Percentiles rank a stretch among this genome's conserved stretches.
These are phyloP conservation scores for Gavia stellata DNA, from an alignment of 2,113 vertebrate species.

Conservation along the genomic window DNA sequence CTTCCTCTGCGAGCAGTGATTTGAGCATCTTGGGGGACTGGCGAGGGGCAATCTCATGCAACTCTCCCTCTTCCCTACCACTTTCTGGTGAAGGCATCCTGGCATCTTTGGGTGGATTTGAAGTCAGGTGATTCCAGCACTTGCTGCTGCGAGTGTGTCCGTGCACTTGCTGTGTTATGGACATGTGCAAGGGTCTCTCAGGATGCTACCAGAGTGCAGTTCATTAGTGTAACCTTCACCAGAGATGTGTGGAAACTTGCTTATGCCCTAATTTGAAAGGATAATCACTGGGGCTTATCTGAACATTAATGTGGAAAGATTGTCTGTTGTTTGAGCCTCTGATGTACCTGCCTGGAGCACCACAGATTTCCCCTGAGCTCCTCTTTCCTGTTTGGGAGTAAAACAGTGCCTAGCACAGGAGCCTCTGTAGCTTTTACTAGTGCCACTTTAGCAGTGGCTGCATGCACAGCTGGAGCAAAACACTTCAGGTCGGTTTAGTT, in stretches of 20 bases:
- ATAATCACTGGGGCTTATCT: not conserved
- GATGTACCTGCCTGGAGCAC: not conserved
- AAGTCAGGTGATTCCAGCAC: not conserved
- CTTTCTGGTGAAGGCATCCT: not conserved
- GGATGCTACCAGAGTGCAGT: not conserved
- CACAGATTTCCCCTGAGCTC: not conserved
- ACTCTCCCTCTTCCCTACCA: not conserved
- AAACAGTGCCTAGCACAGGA: not conserved
- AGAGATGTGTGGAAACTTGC: not conserved
- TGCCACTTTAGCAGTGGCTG: not conserved
- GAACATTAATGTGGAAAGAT: not conserved
- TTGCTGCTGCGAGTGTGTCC: not conserved
- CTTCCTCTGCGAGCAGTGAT: not conserved
- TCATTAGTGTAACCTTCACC: not conserved
- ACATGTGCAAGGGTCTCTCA: fast-evolving
- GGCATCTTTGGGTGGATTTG: not conserved
- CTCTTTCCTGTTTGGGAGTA: not conserved
- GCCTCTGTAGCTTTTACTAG: not conserved
- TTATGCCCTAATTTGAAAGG: not conserved
- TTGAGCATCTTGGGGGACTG: not conserved
- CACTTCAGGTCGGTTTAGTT: not conserved
- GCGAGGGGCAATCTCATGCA: not conserved
- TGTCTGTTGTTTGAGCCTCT: not conserved
- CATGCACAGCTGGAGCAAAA: not conserved
- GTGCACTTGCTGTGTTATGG: not conserved